Base-by-base conservation (phyloP, 2,797 vertebrate species). In the Enteromius viviparus region DNA sequence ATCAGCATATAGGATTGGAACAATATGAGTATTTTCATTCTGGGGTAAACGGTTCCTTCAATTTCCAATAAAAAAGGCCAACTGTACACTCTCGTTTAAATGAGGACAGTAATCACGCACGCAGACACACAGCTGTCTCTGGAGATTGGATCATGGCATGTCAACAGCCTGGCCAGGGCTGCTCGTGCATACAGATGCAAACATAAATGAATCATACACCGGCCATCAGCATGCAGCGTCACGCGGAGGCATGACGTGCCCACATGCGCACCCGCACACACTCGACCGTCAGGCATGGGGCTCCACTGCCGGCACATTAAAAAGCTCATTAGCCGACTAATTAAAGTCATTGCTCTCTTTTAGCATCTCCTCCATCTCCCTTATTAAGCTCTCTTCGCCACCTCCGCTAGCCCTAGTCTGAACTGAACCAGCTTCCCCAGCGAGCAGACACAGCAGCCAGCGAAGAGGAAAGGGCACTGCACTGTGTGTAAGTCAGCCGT, bases 281-380 rank as follows among this genome's bases (percentile, higher is more conserved):
- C 64, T 70, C 65, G 42, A 83, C 72, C 79, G 60, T 65, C 55
- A 58, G 77, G 66, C 81, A 83, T 53, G 76, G 89, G 85, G 82
- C 88, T 91, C 90, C 91, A 92, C 92, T 91, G 78, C 78, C 87
- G 90, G 89, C 90, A 91, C 92, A 94, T 94, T 94, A 94, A 93
- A 94, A 95, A 95, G 91, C 94, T 95, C 93, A 94, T 95, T 95
- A 95, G 93, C 89, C 88, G 93, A 90, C 94, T 95, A 95, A 95
- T 95, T 95, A 95, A 95, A 95, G 93, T 92, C 93, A 93, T 94
- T 93, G 91, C 93, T 94, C 93, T 95, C 93, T 94, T 94, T 94
- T 94, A 93, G 93, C 93, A 93, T 93, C 93, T 93, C 90, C 90
- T 94, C 93, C 91, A 92, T 95, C 94, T 93, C 92, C 86, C 91